Conservation (phyloP, 2,797 vertebrate species). For the Hypotaenidia okinawae region DNA sequence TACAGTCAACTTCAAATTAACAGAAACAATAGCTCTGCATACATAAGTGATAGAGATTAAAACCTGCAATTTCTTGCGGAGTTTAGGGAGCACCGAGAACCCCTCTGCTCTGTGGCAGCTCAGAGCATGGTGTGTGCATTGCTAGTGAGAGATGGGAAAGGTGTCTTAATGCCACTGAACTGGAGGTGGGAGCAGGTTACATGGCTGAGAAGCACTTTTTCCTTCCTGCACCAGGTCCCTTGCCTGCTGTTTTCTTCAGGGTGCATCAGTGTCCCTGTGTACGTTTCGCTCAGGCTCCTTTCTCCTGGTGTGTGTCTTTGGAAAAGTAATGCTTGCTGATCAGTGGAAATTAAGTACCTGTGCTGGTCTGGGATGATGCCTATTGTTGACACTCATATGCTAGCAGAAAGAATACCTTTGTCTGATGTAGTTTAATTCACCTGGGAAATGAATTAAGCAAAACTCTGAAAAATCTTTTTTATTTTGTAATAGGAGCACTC, state of each 20-base stretch:
- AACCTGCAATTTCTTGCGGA: neutral
- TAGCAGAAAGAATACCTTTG: neutral
- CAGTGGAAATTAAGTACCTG: neutral
- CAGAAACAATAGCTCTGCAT: neutral
- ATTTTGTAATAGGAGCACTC: slow-evolving; percentile 61
- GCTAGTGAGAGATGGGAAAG: neutral
- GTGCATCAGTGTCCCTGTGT: neutral
- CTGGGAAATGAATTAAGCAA: slow-evolving; percentile 54
- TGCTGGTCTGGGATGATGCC: neutral
- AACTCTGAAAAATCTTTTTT: slow-evolving; percentile 40
- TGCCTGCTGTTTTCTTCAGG: neutral
- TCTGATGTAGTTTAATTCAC: slow-evolving; percentile 47
- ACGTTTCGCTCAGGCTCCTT: neutral
- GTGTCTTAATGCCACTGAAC: neutral
- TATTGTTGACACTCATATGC: neutral
- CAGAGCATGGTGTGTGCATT: neutral
- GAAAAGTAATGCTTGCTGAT: neutral
- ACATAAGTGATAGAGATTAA: neutral
- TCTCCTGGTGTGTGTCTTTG: neutral
- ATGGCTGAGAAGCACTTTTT: neutral
- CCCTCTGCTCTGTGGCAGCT: neutral
- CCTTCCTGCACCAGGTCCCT: neutral
- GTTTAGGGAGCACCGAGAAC: neutral
- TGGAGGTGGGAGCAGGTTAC: neutral
- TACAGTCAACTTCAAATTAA: neutral